Evolutionary conservation across 2,113 vertebrate genomes (phyloP), one percentile per base, ranked within the genome.

Genomic region (Gasterosteus nipponicus): DNA sequence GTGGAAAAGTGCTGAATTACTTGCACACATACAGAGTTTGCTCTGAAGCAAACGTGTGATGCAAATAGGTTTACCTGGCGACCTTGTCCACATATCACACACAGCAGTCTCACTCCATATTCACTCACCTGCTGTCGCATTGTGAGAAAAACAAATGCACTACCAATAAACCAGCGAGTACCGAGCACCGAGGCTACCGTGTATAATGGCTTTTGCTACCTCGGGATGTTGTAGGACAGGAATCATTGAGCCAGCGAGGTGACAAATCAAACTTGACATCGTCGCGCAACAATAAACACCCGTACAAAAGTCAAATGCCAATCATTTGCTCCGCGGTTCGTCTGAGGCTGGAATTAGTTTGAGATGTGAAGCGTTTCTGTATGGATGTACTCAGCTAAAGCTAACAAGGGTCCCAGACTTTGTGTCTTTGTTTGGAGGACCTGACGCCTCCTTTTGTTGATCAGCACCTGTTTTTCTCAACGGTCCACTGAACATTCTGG

Each of bases 231-330:
- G 29, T 18, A 3, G 69, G 41, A 70, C 41, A 44, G 9, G 26
- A 47, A 18, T 26, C 31, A 41, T 15, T 54, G 65, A 4, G 31
- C 8, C 10, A 14, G 46, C 31, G 69, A 44, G 42, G 47, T 39
- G 56, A 61, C 57, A 56, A 26, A 73, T 73, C 54, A 74, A 56
- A 38, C 5, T 38, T 38, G 35, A 38, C 35, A 38, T 33, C 33
- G 5, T 38, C 3, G 5, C 1, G 35, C 35, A 31, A 46, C 10
- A 14, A 31, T 4, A 31, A 41, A 12, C 26, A 12, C 18, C 5
- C 71, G 46, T 26, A 8, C 49, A 22, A 51, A n/a, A 41, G 18
- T 39, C 1, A 51, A 33, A 59, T 10, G 57, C n/a, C 10, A 12
- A 2, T 59, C 49, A 29, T 29, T 51, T 64, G 3, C 15, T 22